Evolutionary conservation across 2,113 vertebrate genomes (phyloP), one percentile per base, ranked within the genome.

Genomic region (Cyanistes caeruleus): DNA sequence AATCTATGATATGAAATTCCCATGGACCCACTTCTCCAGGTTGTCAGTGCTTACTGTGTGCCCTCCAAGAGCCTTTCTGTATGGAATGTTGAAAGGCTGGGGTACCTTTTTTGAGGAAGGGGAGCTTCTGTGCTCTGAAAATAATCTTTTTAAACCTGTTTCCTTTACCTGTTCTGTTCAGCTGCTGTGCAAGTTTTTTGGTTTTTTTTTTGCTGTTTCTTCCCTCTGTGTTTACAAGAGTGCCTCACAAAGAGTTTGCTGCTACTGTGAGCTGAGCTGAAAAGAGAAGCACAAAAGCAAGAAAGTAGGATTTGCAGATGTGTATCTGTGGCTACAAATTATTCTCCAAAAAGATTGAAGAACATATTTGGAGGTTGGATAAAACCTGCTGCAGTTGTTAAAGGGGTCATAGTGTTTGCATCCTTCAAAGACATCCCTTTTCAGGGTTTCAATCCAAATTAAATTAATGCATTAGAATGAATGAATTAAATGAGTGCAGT

Each of bases 121-220:
- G 80, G 43, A 51, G 51, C 19, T 74, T 43, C 43, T 59, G 49
- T 77, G 27, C 37, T 77, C 85, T 90, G 51, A 94, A 92, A 83
- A 86, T 49, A 28, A 0, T 3, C 13, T 62, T 39, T 76, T 63
- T 70, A 20, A 48, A 64, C n/a, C 31, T 62, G n/a, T 91, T 75
- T 69, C 30, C 16, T 76, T 88, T 72, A 56, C 25, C 23, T 74
- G 14, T 63, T 91, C 52, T 65, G 15, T 74, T 90, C 48, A 48
- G 63, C 83, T 74, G 43, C 69, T 78, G 20, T 78, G 20, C 77
- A 77, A 37, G 33, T 87, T 55, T 95, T 92, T n/a, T n/a, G n/a
- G n/a, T n/a, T n/a, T 87, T 55, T 95, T 92, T 87, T 55, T 95
- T 92, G 72, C 52, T 75, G 24, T 81, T 92, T 95, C 53, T 89